phyloP scores from a whole-genome alignment of 2,888 invertebrate species.

The Fissipunctia ypsillon region DNA sequence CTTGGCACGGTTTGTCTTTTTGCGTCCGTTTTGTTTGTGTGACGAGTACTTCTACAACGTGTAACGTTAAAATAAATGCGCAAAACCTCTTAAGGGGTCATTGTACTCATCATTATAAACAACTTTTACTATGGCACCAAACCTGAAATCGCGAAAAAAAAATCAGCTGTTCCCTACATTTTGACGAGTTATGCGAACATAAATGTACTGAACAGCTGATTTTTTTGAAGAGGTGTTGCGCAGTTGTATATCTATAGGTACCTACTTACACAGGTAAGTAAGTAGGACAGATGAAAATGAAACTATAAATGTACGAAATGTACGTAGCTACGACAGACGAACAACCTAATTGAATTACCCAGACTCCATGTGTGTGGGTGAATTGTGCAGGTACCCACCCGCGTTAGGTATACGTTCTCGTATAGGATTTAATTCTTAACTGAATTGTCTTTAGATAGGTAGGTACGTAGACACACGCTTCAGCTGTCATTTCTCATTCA shows the following conservation, averaged over 20 bases:
- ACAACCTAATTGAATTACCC: constrained; percentile 23
- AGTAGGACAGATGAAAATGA: constrained; percentile 35
- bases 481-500: background rate
- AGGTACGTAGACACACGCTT: background rate
- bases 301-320: constrained; percentile 16
- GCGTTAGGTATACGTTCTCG: background rate
- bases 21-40: constrained; percentile 77
- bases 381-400: too few relatives aligned
- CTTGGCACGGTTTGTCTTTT: constrained; percentile 79
- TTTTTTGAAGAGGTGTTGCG: too few relatives aligned
- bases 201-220: too few relatives aligned
- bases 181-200: too few relatives aligned
- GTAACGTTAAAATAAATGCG: too few relatives aligned
- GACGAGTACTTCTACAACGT: too few relatives aligned
- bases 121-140: too few relatives aligned
- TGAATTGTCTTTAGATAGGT: background rate
- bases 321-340: constrained; percentile 2
- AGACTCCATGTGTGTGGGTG: constrained; percentile 1
- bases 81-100: too few relatives aligned
- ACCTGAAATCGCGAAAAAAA: too few relatives aligned
- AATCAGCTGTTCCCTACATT: too few relatives aligned
- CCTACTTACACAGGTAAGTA: constrained; percentile 49
- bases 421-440: background rate
- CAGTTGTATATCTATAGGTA: too few relatives aligned
- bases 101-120: too few relatives aligned